phyloP scores from a whole-genome alignment of 2,113 vertebrate species.

The Pedetes capensis region DNA sequence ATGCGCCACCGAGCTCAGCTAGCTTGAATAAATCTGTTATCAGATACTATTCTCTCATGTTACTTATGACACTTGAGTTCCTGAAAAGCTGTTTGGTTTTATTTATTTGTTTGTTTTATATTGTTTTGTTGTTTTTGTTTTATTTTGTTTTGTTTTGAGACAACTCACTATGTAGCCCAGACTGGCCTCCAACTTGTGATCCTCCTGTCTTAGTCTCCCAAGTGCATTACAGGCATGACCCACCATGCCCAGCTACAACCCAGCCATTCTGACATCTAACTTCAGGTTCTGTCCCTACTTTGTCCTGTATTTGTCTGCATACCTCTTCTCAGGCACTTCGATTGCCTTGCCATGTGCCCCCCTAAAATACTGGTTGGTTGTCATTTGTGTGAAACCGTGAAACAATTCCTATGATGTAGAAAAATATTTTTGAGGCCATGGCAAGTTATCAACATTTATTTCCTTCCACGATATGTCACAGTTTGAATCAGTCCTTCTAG shows the following conservation, averaged over 20 bases:
- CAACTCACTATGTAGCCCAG: too few species aligned
- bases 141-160: too few species aligned
- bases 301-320: background rate
- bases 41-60: background rate
- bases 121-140: too few species aligned
- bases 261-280: background rate
- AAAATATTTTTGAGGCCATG: slow-evolving; percentile 3
- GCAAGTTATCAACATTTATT: background rate
- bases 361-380: background rate
- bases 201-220: too few species aligned
- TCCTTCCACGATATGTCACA: background rate
- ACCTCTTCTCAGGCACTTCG: background rate
- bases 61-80: background rate
- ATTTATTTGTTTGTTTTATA: too few species aligned
- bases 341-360: background rate
- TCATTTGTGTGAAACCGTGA: background rate
- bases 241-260: too few species aligned
- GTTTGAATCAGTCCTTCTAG: slow-evolving; percentile 5
- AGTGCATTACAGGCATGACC: too few species aligned
- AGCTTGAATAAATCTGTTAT: background rate
- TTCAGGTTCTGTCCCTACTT: background rate
- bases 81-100: background rate
- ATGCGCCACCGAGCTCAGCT: too few species aligned
- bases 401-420: background rate
- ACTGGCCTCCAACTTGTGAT: too few species aligned